Conservation (phyloP, 2,113 vertebrate genomes). For the Azemiops feae region DNA sequence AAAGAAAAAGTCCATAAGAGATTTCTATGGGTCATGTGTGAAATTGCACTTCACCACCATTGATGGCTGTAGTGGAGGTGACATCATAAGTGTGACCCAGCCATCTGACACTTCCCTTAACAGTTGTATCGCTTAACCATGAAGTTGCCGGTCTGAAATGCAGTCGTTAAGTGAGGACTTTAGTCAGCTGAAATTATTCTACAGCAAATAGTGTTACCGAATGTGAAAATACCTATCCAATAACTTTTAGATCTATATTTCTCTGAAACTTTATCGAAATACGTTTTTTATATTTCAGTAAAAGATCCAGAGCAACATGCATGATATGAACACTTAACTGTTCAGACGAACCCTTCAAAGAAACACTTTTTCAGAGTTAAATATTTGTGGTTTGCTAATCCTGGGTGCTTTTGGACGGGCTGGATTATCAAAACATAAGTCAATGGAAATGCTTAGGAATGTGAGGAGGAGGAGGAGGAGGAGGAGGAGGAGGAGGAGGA, state of each 20-base stretch:
- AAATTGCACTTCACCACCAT: not conserved
- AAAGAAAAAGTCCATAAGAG: not conserved
- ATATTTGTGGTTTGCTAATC: conserved; percentile 64
- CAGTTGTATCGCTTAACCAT: not conserved
- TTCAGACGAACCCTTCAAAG: conserved; percentile 51
- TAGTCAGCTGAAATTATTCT: not conserved
- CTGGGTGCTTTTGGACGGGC: conserved; percentile 54
- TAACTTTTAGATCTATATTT: conserved; percentile 23
- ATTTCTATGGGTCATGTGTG: not conserved
- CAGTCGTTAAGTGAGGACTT: not conserved
- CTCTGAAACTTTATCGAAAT: conserved; percentile 53
- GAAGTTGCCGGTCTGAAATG: not conserved
- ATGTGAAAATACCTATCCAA: not conserved
- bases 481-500: conserved; percentile 35
- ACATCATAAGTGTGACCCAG: not conserved
- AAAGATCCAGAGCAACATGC: conserved; percentile 55
- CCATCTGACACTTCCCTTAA: not conserved
- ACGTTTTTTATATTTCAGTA: conserved; percentile 57
- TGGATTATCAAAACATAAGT: conserved; percentile 66
- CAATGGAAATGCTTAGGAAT: conserved; percentile 67
- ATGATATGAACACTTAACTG: conserved; percentile 48
- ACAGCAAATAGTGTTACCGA: not conserved
- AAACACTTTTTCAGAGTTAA: conserved; percentile 49
- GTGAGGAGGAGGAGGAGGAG: conserved; percentile 48
- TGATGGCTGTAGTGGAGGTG: not conserved